phyloP scores from a whole-genome alignment of 2,888 invertebrate species.

The Autographa gamma region DNA sequence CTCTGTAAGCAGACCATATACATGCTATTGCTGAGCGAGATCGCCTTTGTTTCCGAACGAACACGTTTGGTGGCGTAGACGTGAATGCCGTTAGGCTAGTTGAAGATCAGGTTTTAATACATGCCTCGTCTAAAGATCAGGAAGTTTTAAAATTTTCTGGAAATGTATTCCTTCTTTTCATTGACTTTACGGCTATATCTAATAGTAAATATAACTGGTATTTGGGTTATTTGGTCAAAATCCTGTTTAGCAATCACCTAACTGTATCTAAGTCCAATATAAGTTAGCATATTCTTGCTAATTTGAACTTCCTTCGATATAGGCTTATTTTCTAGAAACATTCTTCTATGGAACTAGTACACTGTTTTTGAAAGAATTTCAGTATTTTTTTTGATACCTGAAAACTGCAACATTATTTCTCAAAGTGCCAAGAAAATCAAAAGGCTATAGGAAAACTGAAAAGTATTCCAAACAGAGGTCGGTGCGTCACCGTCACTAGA shows the following conservation, averaged over 20 bases:
- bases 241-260: no score
- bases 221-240: no score
- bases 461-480: conserved; percentile 39
- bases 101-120: conserved; percentile 18
- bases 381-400: no score
- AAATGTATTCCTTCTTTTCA: background rate
- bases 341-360: no score
- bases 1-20: conserved; percentile 75
- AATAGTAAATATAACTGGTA: no score
- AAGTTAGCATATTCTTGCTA: no score
- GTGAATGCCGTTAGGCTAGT: conserved; percentile 30
- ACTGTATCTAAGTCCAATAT: no score
- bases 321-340: no score
- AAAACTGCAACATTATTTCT: background rate
- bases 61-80: conserved; percentile 40
- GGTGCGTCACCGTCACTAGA: conserved; percentile 17
- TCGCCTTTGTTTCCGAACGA: conserved; percentile 62
- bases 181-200: no score
- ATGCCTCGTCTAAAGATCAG: background rate
- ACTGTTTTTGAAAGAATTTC: no score
- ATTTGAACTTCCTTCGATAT: no score
- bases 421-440: conserved; percentile 36
- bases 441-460: conserved; percentile 49
- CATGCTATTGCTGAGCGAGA: conserved; percentile 65
- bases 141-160: background rate